Evolutionary conservation across 1,140 invertebrate genomes (phyloP).

Genomic region (Drosophila lacertosa): DNA sequence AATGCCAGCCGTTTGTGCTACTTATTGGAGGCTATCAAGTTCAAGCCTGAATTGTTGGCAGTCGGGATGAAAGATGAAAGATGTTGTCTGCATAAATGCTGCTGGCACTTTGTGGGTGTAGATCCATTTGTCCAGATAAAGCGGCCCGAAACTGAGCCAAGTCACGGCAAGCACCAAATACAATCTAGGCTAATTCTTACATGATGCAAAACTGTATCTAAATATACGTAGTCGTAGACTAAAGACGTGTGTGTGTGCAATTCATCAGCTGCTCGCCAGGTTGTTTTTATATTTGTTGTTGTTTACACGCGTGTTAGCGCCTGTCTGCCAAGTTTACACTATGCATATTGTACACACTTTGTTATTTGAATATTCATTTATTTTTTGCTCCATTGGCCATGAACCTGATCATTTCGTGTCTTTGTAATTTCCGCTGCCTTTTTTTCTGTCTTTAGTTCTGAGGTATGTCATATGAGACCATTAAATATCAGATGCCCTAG

Average conservation of each 20-base stretch:
- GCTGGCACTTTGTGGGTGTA: constrained; percentile 73
- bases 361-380: constrained; percentile 49
- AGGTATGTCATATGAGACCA: constrained; percentile 3
- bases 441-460: not conserved
- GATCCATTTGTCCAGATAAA: constrained; percentile 67
- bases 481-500: not conserved
- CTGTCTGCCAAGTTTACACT: constrained; percentile 10
- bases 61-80: constrained; percentile 42
- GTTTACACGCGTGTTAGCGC: constrained; percentile 29
- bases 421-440: not conserved
- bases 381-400: constrained; percentile 60
- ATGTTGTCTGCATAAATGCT: constrained; percentile 66
- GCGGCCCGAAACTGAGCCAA: constrained; percentile 48
- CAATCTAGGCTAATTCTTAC: constrained; percentile 51
- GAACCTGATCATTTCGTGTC: constrained; percentile 53
- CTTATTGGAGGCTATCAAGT: constrained; percentile 35
- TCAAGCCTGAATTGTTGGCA: constrained; percentile 11
- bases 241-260: constrained; percentile 48
- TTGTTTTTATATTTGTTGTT: constrained; percentile 13
- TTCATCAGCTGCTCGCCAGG: constrained; percentile 48
- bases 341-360: constrained; percentile 18
- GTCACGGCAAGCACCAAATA: constrained; percentile 45
- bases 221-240: not conserved
- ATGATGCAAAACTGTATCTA: constrained; percentile 42
- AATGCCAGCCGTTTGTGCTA: constrained; percentile 34